Percentiles rank a stretch among this genome's conserved stretches.
Conservation (phyloP, 2,113 vertebrate species). For the Antigone vipio region DNA sequence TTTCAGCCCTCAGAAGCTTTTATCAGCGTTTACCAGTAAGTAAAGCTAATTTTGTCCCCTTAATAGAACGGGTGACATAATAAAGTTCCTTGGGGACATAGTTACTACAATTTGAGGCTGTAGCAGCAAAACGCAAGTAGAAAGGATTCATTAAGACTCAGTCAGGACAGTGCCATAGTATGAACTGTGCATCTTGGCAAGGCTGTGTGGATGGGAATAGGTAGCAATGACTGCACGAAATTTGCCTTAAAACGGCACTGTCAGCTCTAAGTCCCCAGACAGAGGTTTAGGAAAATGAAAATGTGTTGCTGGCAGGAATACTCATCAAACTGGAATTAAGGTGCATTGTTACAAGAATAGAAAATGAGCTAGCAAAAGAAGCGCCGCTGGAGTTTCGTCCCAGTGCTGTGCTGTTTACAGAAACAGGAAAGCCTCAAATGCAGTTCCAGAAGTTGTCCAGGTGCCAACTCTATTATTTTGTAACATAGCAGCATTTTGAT, state of each 20-base stretch:
- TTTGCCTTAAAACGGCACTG: conserved; percentile 18
- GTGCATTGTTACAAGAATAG: not conserved
- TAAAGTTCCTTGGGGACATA: not conserved
- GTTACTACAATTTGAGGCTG: not conserved
- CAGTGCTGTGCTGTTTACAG: not conserved
- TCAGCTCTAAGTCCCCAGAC: conserved; percentile 39
- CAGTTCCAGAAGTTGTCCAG: conserved; percentile 28
- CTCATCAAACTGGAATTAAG: conserved; percentile 36
- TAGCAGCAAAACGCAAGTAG: not conserved
- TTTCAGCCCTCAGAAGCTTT: not conserved
- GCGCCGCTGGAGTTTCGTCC: not conserved
- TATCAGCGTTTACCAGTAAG: not conserved
- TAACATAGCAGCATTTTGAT: not conserved
- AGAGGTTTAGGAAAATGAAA: conserved; percentile 42
- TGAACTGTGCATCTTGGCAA: conserved; percentile 14
- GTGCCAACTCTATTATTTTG: conserved; percentile 28
- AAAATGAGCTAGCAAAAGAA: not conserved
- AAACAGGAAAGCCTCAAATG: not conserved
- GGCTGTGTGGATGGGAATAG: not conserved
- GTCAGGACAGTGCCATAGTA: not conserved
- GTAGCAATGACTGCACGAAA: conserved; percentile 18
- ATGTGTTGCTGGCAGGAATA: not conserved
- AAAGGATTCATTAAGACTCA: conserved; percentile 21
- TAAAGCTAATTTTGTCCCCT: not conserved
- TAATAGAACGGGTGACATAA: not conserved